Evolutionary conservation across 2,888 invertebrate species (phyloP).

Genomic region (Protodeltote pygarga): DNA sequence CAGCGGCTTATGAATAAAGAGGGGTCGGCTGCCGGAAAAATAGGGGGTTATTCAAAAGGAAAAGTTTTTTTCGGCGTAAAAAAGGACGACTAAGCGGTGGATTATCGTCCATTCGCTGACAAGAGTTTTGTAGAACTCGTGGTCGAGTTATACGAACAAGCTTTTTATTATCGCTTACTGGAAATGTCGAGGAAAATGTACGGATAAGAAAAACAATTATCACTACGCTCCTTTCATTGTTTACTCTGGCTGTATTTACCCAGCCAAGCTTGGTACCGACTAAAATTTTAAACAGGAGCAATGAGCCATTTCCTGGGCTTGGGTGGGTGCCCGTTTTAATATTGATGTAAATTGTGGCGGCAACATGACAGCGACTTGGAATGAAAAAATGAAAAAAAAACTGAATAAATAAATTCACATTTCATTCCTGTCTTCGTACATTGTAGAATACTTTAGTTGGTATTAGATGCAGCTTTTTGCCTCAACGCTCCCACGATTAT

Average conservation of each 20-base stretch:
- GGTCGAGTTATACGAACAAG: slow-evolving; percentile 68
- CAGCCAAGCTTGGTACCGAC: slow-evolving; percentile 43
- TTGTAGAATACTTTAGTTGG: background rate
- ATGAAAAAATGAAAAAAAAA: slow-evolving; percentile 10
- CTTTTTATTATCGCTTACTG: slow-evolving; percentile 71
- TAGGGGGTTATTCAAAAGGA: slow-evolving; percentile 79
- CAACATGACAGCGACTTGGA: slow-evolving; percentile 9
- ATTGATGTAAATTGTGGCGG: slow-evolving; percentile 37
- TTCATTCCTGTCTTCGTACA: too few species aligned
- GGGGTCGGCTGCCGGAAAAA: slow-evolving; percentile 76
- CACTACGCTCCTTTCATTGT: slow-evolving; percentile 50
- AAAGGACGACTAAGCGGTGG: slow-evolving; percentile 77
- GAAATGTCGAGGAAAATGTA: slow-evolving; percentile 57
- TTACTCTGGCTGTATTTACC: slow-evolving; percentile 42
- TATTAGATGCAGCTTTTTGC: slow-evolving; percentile 4
- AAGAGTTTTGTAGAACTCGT: slow-evolving; percentile 78
- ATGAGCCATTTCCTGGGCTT: slow-evolving; percentile 50
- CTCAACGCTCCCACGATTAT: background rate
- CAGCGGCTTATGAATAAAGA: slow-evolving; percentile 85
- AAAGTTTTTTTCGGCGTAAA: slow-evolving; percentile 79
- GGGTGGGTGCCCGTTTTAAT: slow-evolving; percentile 39
- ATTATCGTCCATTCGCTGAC: slow-evolving; percentile 80
- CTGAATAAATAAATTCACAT: slow-evolving; percentile 6
- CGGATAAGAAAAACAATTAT: slow-evolving; percentile 67
- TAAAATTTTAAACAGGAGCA: slow-evolving; percentile 55